Base-by-base conservation (phyloP, 2,113 vertebrate species). In the Hippocampus comes region DNA sequence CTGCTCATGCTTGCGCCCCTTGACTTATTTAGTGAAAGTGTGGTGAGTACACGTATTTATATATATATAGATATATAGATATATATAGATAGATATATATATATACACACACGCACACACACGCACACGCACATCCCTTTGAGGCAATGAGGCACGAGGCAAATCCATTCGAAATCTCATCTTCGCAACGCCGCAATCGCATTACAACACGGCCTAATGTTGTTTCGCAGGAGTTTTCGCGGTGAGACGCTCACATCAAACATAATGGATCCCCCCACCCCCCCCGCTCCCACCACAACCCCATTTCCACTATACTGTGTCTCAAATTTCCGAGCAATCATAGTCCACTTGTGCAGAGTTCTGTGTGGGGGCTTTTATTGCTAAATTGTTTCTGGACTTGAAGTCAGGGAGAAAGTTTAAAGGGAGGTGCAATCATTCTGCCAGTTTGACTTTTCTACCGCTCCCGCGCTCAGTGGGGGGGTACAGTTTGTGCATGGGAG, bases 81-180 rank as follows among this genome's bases (percentile, higher is more conserved):
- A 82, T 65, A 73, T 74, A 86, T 53, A 43, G 1, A 10, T 43
- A 1, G 11, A 10, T 43, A 30, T 30, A 30, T 27, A 30, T 17
- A 48, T 15, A 48, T 48, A 48, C n/a, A n/a, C n/a, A n/a, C n/a
- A n/a, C n/a, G n/a, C n/a, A n/a, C n/a, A n/a, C n/a, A n/a, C n/a
- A n/a, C n/a, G n/a, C n/a, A n/a, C n/a, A n/a, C n/a, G n/a, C n/a
- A n/a, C n/a, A n/a, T n/a, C n/a, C n/a, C n/a, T n/a, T n/a, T n/a
- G n/a, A n/a, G n/a, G n/a, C n/a, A n/a, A n/a, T n/a, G n/a, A n/a
- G n/a, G n/a, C n/a, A n/a, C n/a, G n/a, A n/a, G n/a, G n/a, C n/a
- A 27, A 27, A 27, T 27, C 92, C 92, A 92, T 93, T 93, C 91
- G 88, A 91, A 90, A 93, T 92, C 92, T 94, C 91, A 93, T 93